Base-by-base conservation (phyloP, 2,113 vertebrate species). In the Engystomops pustulosus region DNA sequence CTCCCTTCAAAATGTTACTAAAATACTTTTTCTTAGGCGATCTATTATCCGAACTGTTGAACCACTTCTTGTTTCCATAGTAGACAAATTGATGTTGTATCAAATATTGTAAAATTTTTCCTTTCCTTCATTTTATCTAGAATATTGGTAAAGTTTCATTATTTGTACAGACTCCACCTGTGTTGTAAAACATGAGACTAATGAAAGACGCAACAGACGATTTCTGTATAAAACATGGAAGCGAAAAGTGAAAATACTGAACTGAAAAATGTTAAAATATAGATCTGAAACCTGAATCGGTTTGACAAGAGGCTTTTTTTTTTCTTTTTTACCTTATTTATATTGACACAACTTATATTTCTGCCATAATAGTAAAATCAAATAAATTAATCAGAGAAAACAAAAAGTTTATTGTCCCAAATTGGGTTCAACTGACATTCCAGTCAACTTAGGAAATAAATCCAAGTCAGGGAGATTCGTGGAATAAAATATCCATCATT, bases 401-500 rank as follows among this genome's bases (percentile, higher is more conserved):
- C 23, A 18, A 78, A 78, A 78, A 77, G 51, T 58, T 77, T 49
- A 55, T 81, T 71, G 67, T 81, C 75, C 68, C 80, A 71, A 82
- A 82, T 60, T 32, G 62, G 38, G 23, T 85, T 55, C 34, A 79
- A 85, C 45, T 58, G 49, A 85, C 75, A 58, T 85, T 70, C 65
- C 62, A 30, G 23, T n/a, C 45, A 36, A 41, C 83, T 58, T 32
- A n/a, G 49, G 65, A 45, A 68, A 85, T 85, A 79, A 69, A 85
- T 79, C 75, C 49, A 70, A 70, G 65, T 49, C 44, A 45, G 36
- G 60, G 75, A 79, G 83, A 70, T 70, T 85, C 74, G 30, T 70
- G 75, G 83, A 78, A 85, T 85, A 60, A 85, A 85, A 85, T 85
- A 79, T 79, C 83, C 83, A 85, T 85, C 83, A 85, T 79, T 84